A percentile compares a stretch with the other conserved stretches of the same genome.
These are phyloP conservation scores for Drosophila mulleri DNA, from an alignment of 2,888 invertebrate species.

Conservation along the genomic window DNA sequence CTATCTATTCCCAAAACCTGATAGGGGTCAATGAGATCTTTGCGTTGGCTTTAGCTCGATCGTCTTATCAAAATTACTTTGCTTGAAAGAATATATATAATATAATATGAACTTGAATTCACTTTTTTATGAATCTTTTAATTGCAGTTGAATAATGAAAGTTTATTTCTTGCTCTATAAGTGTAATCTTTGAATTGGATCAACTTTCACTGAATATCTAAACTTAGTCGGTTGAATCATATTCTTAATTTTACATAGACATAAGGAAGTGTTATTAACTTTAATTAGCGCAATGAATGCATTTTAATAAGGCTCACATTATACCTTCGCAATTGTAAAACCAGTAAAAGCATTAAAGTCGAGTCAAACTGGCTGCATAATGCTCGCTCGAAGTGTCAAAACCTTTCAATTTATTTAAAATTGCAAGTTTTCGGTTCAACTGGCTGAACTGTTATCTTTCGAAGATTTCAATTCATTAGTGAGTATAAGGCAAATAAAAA, in stretches of 20 bases:
- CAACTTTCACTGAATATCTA: not conserved
- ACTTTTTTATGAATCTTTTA: not conserved
- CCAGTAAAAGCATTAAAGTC: not conserved
- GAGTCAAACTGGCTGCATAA: not conserved
- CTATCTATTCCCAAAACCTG: constrained; percentile 7
- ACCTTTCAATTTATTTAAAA: not conserved
- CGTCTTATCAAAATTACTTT: not conserved
- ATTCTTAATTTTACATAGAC: not conserved
- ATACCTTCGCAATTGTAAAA: not conserved
- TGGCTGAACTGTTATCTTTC: too few species aligned
- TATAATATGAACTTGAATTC: not conserved
- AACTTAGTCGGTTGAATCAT: not conserved
- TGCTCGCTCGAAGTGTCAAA: not conserved
- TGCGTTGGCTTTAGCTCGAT: not conserved
- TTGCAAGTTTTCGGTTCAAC: too few species aligned
- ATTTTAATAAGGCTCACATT: not conserved
- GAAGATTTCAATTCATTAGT: too few species aligned
- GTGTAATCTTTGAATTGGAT: not conserved
- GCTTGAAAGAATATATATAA: too few species aligned
- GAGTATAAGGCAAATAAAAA: too few species aligned
- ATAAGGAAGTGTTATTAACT: not conserved
- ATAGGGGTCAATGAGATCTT: constrained; percentile 6
- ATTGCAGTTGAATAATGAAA: not conserved
- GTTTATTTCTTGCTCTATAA: not conserved
- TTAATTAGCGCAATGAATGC: not conserved